phyloP scores from a whole-genome alignment of 2,113 vertebrate species.

The Nyctibius bracteatus region DNA sequence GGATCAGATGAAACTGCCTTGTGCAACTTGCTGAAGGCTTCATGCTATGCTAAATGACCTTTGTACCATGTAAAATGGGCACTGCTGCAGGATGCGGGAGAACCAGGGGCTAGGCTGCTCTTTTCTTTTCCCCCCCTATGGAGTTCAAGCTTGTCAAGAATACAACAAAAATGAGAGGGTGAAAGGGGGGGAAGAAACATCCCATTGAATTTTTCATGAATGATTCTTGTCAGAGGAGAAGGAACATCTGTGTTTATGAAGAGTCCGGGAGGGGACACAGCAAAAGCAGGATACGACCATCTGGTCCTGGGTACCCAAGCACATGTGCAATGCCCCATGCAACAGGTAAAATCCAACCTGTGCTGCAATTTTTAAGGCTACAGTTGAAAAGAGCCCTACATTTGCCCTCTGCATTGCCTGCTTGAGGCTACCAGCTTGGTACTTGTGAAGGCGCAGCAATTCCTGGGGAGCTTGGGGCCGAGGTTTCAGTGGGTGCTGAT shows the following conservation, averaged over 20 bases:
- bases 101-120: slow-evolving; percentile 46
- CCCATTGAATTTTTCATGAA: slow-evolving; percentile 41
- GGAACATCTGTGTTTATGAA: slow-evolving; percentile 41
- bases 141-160: slow-evolving; percentile 54
- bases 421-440: neutral
- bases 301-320: neutral
- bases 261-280: accelerated
- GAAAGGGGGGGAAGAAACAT: slow-evolving; percentile 9
- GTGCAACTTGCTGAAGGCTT: slow-evolving; percentile 48
- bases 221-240: slow-evolving; percentile 43
- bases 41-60: slow-evolving; percentile 59
- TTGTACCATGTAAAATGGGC: slow-evolving; percentile 57
- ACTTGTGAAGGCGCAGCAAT: neutral
- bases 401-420: neutral
- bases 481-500: neutral
- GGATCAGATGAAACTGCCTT: slow-evolving; percentile 67
- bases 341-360: neutral
- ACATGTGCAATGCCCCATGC: accelerated
- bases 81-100: slow-evolving; percentile 26
- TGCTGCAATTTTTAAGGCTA: neutral
- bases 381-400: neutral
- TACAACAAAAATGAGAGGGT: slow-evolving; percentile 24
- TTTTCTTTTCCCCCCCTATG: slow-evolving; percentile 27
- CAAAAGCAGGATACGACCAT: accelerated
- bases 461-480: neutral